These are phyloP conservation scores for Drosophila kambysellisi DNA, from an alignment of 2,888 invertebrate species.

Conservation along the genomic window DNA sequence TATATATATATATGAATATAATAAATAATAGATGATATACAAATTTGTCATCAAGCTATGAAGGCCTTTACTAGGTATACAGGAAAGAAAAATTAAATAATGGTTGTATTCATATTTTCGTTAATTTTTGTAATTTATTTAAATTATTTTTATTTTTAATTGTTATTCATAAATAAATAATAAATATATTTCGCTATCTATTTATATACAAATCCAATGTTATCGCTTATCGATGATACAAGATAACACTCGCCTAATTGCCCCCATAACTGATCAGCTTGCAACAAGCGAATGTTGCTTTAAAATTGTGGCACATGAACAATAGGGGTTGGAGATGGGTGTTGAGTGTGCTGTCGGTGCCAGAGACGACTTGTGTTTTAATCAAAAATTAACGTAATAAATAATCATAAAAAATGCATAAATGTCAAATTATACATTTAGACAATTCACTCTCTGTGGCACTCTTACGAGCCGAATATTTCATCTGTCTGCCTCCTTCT, in stretches of 20 bases:
- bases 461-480: conserved; percentile 21
- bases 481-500: neutral
- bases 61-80: too few relatives aligned
- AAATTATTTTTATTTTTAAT: too few relatives aligned
- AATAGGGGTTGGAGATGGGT: neutral
- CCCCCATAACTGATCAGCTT: conserved; percentile 4
- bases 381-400: conserved; percentile 69
- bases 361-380: conserved; percentile 51
- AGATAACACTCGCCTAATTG: neutral
- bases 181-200: too few relatives aligned
- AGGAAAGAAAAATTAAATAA: too few relatives aligned
- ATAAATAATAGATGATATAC: neutral
- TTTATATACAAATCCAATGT: neutral
- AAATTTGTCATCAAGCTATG: neutral
- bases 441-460: conserved; percentile 24
- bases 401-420: conserved; percentile 69
- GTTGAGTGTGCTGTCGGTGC: conserved; percentile 6
- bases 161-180: too few relatives aligned
- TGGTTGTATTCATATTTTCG: too few relatives aligned
- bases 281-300: conserved; percentile 10
- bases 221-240: neutral
- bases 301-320: conserved; percentile 42
- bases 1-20: neutral
- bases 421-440: conserved; percentile 71
- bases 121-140: too few relatives aligned